Evolutionary conservation across 2,888 invertebrate genomes (phyloP), one percentile per base, ranked within the genome.

Genomic region (Yponomeuta cagnagella): DNA sequence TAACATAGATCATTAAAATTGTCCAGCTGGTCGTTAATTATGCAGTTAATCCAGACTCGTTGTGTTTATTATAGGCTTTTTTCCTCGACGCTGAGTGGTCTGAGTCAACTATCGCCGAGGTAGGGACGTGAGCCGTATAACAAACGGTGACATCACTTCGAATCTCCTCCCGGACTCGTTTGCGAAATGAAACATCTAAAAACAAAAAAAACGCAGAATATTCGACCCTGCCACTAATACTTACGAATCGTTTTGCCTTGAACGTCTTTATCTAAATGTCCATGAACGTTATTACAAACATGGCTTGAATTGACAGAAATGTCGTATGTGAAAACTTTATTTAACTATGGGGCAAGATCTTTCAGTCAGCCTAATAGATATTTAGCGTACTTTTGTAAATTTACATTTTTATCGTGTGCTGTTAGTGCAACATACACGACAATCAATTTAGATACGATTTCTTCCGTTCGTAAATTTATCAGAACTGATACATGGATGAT

Each of bases 121-220:
- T 81, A 74, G 77, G 77, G 76, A 77, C 79, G 79, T 79, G 82
- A 79, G 77, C 82, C 79, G 86, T 87, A 89, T 90, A 90, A 89
- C 84, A 86, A 88, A 85, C 82, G 86, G 83, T 89, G 87, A 89
- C 90, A 88, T 88, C 89, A 89, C 85, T 86, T 78, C 80, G 77
- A 80, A 80, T 80, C 80, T 78, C 77, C 77, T 76, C 75, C 77
- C 77, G 77, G 75, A 76, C 77, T 74, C 77, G 80, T 79, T 65
- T 69, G 79, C 80, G 77, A 80, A 80, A 80, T 79, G 75, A 76
- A 78, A 75, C 79, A 76, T 74, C 73, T 74, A 52, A 15, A 37
- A 72, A 71, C 73, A 68, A 70, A 43, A 70, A 43, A 71, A 73
- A 74, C 74, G 73, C 74, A 75, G 77, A 72, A 82, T 77, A 76